Base-by-base conservation (phyloP, 2,113 vertebrate genomes). In the Crotalus tigris region DNA sequence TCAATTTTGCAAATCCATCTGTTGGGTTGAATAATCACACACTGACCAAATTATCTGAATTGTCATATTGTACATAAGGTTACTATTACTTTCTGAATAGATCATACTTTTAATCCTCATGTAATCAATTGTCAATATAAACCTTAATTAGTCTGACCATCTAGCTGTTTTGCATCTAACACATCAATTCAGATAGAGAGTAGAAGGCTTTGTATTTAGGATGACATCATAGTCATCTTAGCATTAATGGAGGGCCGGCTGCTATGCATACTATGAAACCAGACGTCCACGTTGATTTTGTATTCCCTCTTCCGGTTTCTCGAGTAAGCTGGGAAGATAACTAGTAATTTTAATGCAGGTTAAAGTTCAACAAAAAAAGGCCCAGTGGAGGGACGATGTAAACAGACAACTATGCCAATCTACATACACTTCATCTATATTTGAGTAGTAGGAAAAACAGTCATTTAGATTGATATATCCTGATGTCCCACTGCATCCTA, bases 81-180 rank as follows among this genome's bases (percentile, higher is more conserved):
- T 93, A 90, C 93, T 95, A 87, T 94, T 96, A 92, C 90, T 87
- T 61, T 93, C 95, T 93, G 93, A 92, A 93, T 85, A 93, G 93
- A 88, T 97, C 93, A 69, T 94, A 92, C 92, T 94, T 93, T 86
- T 95, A 93, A 96, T 90, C 94, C 97, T 94, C 95, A 95, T 97
- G 97, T 4, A 97, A 93, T 95, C 95, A 97, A 97, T 98, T 98
- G 98, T 97, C 95, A 97, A 97, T 97, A 94, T 97, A 97, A 94
- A 94, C 95, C 96, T 97, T 97, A 97, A 97, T 98, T 97, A 97
- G 95, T 94, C 95, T 96, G 96, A 97, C 95, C 97, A 97, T 97
- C 97, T 97, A 97, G 95, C 95, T 97, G 95, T 96, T 98, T 97
- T 97, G 92, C 88, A 97, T 92, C 97, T 97, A 97, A 97, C 97